Evolutionary conservation across 1,140 invertebrate genomes (phyloP), one percentile per base, ranked within the genome.

Genomic region (Anthonomus grandis): DNA sequence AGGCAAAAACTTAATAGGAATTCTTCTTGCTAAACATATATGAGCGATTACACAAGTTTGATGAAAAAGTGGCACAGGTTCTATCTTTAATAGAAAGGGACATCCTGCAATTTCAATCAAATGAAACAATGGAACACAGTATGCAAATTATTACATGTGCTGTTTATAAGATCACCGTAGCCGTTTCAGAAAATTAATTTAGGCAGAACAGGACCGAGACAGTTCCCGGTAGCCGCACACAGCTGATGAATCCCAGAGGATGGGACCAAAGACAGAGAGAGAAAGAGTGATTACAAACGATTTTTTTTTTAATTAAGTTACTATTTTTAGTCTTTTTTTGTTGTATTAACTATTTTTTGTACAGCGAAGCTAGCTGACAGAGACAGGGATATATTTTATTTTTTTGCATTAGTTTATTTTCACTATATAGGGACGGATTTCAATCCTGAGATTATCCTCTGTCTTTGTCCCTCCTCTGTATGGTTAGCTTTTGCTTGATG

Each of bases 391-490:
- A 24, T n/a, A 38, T 25, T 27, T 34, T 25, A 17, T 55, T 55
- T 46, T 17, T 15, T 27, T 42, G 17, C n/a, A n/a, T n/a, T 21
- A n/a, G 42, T 44, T 44, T 27, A 4, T 31, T 41, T 18, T 13
- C 45, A 21, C 6, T 27, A 13, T 34, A 19, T 6, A 19, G 6
- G 25, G 5, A 25, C 5, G n/a, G 23, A 41, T 39, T 25, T 23
- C 10, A 15, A 22, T n/a, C 24, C 17, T 13, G 12, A 45, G 23
- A 45, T 5, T 22, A 31, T 50, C 45, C 52, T 55, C 52, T 55
- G 52, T 55, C 52, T 55, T 55, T 55, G 42, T 55, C 52, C 52
- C 52, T 55, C 52, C 52, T 55, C 52, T 55, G 21, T 38, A 25
- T 55, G 34, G 41, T 55, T 55, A 55, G 52, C 52, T 55, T 55